Evolutionary conservation across 2,797 vertebrate species (phyloP).

Genomic region (Thaleichthys pacificus): DNA sequence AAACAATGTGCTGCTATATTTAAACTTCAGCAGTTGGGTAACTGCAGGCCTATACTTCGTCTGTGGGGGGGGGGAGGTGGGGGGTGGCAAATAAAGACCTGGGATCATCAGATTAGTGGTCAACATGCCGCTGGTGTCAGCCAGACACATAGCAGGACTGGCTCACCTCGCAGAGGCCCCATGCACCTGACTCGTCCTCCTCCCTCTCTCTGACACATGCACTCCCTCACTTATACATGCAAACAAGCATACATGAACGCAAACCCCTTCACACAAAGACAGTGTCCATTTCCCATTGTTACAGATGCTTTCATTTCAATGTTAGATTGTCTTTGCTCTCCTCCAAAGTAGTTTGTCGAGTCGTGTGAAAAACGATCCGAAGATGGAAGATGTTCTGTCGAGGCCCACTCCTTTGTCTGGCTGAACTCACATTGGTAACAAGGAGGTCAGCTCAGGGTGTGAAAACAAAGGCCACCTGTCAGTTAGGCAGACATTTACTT

Average conservation of each 20-base stretch:
- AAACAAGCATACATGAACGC: background rate
- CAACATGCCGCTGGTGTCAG: slow-evolving; percentile 8
- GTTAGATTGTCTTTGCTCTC: too few species aligned
- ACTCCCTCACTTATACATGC: background rate
- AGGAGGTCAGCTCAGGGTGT: background rate
- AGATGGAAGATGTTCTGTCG: background rate
- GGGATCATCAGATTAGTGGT: slow-evolving; percentile 14
- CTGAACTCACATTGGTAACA: background rate
- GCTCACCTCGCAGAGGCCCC: background rate
- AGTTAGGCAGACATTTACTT: too few species aligned
- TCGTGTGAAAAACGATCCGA: background rate
- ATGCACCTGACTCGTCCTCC: background rate
- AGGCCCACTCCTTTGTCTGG: background rate
- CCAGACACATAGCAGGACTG: background rate
- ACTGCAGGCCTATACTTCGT: background rate
- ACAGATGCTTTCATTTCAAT: background rate
- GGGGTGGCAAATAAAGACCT: background rate
- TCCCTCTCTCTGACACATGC: slow-evolving; percentile 7
- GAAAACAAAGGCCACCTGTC: too few species aligned
- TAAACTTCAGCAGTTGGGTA: background rate
- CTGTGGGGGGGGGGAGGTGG: background rate
- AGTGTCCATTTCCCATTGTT: background rate
- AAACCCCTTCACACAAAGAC: background rate
- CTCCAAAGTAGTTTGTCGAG: background rate
- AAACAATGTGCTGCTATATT: slow-evolving; percentile 13